Evolutionary conservation across 2,888 invertebrate species (phyloP).

Genomic region (Drosophila colorata): DNA sequence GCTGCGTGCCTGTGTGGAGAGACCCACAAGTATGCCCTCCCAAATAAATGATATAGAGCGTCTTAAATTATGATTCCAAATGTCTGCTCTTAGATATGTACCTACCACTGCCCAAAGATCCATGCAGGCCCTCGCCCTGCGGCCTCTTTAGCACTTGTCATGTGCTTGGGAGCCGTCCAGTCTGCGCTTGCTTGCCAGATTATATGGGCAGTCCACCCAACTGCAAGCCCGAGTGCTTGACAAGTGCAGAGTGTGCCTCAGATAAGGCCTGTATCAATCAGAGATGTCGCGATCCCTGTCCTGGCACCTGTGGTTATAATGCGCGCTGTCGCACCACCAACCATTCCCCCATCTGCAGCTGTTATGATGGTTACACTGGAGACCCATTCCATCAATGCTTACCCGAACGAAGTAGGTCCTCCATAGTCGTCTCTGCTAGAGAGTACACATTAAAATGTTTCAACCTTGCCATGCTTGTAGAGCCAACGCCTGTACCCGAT

Average conservation of each 20-base stretch:
- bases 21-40: slow-evolving; percentile 84
- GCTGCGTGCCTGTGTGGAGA: slow-evolving; percentile 89
- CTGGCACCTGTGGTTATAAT: slow-evolving; percentile 90
- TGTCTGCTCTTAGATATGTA: slow-evolving; percentile 74
- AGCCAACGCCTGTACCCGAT: slow-evolving; percentile 64
- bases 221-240: slow-evolving; percentile 91
- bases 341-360: slow-evolving; percentile 92
- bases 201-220: slow-evolving; percentile 90
- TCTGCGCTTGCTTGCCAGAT: slow-evolving; percentile 90
- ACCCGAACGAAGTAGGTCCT: slow-evolving; percentile 84
- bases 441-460: slow-evolving; percentile 5
- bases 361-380: slow-evolving; percentile 89
- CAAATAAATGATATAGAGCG: background rate
- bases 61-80: slow-evolving; percentile 1
- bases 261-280: slow-evolving; percentile 91
- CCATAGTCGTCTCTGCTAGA: background rate
- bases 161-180: slow-evolving; percentile 88
- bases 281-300: slow-evolving; percentile 91
- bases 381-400: slow-evolving; percentile 91
- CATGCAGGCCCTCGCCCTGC: slow-evolving; percentile 86
- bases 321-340: slow-evolving; percentile 91
- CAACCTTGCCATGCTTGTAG: slow-evolving; percentile 58
- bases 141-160: slow-evolving; percentile 86
- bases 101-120: slow-evolving; percentile 83
- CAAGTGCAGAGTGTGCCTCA: slow-evolving; percentile 90